Evolutionary conservation across 2,797 vertebrate genomes (phyloP).

Genomic region (Argentina silus): DNA sequence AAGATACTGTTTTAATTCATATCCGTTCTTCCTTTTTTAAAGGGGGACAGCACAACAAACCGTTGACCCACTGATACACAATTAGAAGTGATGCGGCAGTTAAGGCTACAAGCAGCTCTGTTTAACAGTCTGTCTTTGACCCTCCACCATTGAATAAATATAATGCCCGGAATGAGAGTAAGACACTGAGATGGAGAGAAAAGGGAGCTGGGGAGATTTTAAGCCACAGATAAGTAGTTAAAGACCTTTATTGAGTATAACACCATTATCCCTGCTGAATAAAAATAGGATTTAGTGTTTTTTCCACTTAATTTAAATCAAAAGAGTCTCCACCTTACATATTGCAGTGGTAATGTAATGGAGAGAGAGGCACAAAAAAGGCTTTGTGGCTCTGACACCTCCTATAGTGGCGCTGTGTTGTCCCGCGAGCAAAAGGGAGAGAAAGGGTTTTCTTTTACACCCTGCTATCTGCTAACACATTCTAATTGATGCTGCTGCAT

Average conservation of each 20-base stretch:
- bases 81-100: slow-evolving; percentile 85
- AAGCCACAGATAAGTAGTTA: slow-evolving; percentile 88
- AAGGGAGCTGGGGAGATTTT: slow-evolving; percentile 80
- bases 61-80: slow-evolving; percentile 82
- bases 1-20: slow-evolving; percentile 88
- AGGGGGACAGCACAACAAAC: slow-evolving; percentile 80
- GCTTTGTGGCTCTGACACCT: slow-evolving; percentile 97
- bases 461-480: slow-evolving; percentile 97
- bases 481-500: slow-evolving; percentile 99
- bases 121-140: slow-evolving; percentile 84
- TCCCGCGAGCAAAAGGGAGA: slow-evolving; percentile 85
- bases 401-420: slow-evolving; percentile 91
- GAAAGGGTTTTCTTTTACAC: slow-evolving; percentile 91
- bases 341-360: slow-evolving; percentile 97
- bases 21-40: slow-evolving; percentile 78
- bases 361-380: slow-evolving; percentile 92
- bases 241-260: slow-evolving; percentile 88
- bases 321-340: slow-evolving; percentile 99
- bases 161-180: slow-evolving; percentile 78
- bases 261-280: slow-evolving; percentile 91
- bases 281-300: slow-evolving; percentile 99
- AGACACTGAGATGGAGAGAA: slow-evolving; percentile 76
- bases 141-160: slow-evolving; percentile 83
- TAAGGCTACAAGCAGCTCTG: slow-evolving; percentile 83
- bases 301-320: slow-evolving; percentile 99